phyloP scores from a whole-genome alignment of 2,888 invertebrate genomes.

The Acanthacorydalis orientalis region DNA sequence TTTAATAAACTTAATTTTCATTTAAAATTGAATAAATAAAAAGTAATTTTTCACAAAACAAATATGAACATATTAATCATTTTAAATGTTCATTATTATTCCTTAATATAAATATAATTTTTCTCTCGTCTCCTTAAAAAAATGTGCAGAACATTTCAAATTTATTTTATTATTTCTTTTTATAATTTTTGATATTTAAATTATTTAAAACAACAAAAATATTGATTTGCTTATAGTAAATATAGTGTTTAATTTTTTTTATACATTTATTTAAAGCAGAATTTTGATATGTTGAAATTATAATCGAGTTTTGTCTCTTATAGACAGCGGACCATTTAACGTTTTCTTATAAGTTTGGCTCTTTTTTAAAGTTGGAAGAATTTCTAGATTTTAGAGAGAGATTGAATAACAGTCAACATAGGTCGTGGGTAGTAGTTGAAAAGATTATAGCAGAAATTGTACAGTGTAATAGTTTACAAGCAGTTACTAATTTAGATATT shows the following conservation, averaged over 20 bases:
- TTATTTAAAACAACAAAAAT: too few species aligned
- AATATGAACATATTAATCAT: background rate
- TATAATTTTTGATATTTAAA: too few species aligned
- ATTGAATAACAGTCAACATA: slow-evolving; percentile 68
- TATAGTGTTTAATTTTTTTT: too few species aligned
- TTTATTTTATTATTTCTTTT: too few species aligned
- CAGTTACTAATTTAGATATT: slow-evolving; percentile 38
- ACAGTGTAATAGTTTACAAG: slow-evolving; percentile 31
- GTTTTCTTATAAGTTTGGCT: slow-evolving; percentile 85
- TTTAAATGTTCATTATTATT: too few species aligned
- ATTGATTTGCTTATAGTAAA: too few species aligned
- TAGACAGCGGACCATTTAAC: slow-evolving; percentile 84
- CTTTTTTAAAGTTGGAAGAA: slow-evolving; percentile 82
- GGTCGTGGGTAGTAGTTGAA: slow-evolving; percentile 45
- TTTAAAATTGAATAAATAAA: background rate
- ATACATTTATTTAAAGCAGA: too few species aligned
- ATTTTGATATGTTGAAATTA: too few species aligned
- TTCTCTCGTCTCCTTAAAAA: too few species aligned
- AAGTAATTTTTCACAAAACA: background rate
- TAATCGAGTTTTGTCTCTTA: slow-evolving; percentile 11
- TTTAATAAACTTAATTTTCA: background rate
- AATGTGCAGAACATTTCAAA: too few species aligned
- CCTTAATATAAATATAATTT: too few species aligned
- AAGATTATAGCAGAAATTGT: slow-evolving; percentile 52
- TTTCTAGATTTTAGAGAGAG: slow-evolving; percentile 71